Conservation (phyloP, 2,888 invertebrate genomes). For the Plebejus melissa region DNA sequence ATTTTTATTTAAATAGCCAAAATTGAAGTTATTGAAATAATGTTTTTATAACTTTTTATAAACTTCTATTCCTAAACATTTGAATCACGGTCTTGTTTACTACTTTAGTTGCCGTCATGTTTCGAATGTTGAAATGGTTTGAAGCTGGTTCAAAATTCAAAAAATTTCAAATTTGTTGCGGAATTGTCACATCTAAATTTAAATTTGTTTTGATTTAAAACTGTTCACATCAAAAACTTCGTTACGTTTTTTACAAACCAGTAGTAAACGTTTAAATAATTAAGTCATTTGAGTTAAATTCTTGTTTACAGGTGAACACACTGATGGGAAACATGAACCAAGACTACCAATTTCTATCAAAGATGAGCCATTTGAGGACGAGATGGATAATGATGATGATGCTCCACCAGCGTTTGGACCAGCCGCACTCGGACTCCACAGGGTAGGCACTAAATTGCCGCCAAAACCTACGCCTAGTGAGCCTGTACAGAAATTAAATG, state of each 20-base stretch:
- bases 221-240: constrained; percentile 31
- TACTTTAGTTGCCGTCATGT: constrained; percentile 36
- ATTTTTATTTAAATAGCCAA: constrained; percentile 54
- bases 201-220: constrained; percentile 32
- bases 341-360: constrained; percentile 65
- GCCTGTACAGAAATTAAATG: constrained; percentile 89
- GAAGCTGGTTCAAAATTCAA: constrained; percentile 73
- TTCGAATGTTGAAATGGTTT: constrained; percentile 42
- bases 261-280: background rate
- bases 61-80: constrained; percentile 37
- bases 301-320: constrained; percentile 48
- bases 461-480: constrained; percentile 85
- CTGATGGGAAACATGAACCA: constrained; percentile 51
- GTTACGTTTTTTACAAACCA: background rate
- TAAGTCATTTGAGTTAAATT: background rate
- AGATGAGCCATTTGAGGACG: constrained; percentile 81
- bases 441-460: constrained; percentile 87
- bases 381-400: constrained; percentile 81
- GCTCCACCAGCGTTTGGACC: constrained; percentile 86
- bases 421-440: constrained; percentile 88
- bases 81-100: constrained; percentile 36
- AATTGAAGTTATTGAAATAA: constrained; percentile 28
- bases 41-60: constrained; percentile 20
- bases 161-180: constrained; percentile 72
- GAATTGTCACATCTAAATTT: constrained; percentile 53